These are phyloP conservation scores for Kryptolebias ocellatus DNA, from an alignment of 2,797 vertebrate genomes.

Conservation along the genomic window DNA sequence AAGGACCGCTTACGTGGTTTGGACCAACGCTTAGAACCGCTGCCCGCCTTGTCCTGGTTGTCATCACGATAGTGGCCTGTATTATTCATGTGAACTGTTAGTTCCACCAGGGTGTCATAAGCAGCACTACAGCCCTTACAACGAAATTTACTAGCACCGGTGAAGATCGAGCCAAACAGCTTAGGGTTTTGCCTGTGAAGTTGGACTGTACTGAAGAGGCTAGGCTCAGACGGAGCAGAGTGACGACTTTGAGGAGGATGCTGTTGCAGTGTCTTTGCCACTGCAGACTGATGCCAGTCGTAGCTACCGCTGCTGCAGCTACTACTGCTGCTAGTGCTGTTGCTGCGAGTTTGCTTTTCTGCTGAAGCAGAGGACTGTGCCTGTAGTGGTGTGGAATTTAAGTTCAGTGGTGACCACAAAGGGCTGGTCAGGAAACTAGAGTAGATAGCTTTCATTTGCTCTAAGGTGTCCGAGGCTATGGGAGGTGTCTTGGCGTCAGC, in stretches of 20 bases:
- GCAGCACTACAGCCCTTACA: slow-evolving; percentile 98
- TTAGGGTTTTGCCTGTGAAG: slow-evolving; percentile 97
- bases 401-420: slow-evolving; percentile 93
- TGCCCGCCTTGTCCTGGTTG: slow-evolving; percentile 92
- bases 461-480: slow-evolving; percentile 89
- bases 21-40: slow-evolving; percentile 94
- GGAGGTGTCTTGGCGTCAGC: slow-evolving; percentile 73
- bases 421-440: slow-evolving; percentile 96
- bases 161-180: slow-evolving; percentile 97
- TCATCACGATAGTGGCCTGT: slow-evolving; percentile 98
- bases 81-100: slow-evolving; percentile 99
- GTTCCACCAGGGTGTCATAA: slow-evolving; percentile 96
- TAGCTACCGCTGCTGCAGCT: slow-evolving; percentile 93
- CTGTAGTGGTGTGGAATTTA: slow-evolving; percentile 84
- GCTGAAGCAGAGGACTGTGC: slow-evolving; percentile 73
- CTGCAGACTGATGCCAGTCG: slow-evolving; percentile 98
- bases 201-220: slow-evolving; percentile 96
- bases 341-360: slow-evolving; percentile 88
- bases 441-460: slow-evolving; percentile 99
- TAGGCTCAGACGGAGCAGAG: slow-evolving; percentile 84
- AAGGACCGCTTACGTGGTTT: slow-evolving; percentile 97
- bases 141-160: slow-evolving; percentile 97
- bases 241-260: slow-evolving; percentile 87
- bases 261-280: slow-evolving; percentile 93
- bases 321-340: slow-evolving; percentile 93